These are phyloP conservation scores for Gadus macrocephalus DNA, from an alignment of 2,113 vertebrate genomes.

Conservation along the genomic window DNA sequence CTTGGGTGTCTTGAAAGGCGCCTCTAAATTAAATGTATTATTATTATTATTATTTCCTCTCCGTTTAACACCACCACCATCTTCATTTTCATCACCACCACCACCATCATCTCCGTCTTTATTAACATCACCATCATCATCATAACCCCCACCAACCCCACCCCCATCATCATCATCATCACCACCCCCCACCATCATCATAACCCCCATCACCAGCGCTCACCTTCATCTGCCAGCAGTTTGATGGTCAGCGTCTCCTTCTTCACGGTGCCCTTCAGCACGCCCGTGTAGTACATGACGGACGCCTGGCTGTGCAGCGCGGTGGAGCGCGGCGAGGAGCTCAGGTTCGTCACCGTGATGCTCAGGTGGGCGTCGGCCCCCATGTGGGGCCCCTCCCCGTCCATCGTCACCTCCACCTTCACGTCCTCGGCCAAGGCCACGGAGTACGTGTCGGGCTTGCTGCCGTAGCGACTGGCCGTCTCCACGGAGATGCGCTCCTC, in stretches of 20 bases:
- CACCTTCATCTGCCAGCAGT: constrained; percentile 72
- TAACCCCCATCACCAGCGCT: constrained; percentile 3
- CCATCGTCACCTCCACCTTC: constrained; percentile 71
- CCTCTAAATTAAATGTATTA: too few relatives aligned
- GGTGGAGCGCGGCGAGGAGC: constrained; percentile 67
- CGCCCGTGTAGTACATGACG: constrained; percentile 85
- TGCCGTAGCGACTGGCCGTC: constrained; percentile 81
- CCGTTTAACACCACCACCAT: too few relatives aligned
- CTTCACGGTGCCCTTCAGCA: constrained; percentile 75
- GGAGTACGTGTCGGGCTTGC: constrained; percentile 74
- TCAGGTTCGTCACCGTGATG: constrained; percentile 72
- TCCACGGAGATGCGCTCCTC: constrained; percentile 85
- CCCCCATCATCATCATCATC: too few relatives aligned
- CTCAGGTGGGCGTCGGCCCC: constrained; percentile 74
- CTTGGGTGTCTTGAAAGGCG: too few relatives aligned
- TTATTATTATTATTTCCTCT: too few relatives aligned
- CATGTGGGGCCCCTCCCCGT: constrained; percentile 77
- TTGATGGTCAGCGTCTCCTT: constrained; percentile 68
- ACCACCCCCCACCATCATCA: too few relatives aligned
- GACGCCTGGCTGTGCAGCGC: constrained; percentile 78
- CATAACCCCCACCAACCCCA: too few relatives aligned
- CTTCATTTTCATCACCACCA: too few relatives aligned
- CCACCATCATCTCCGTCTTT: too few relatives aligned
- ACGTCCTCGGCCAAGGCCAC: constrained; percentile 68
- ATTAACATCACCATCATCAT: too few relatives aligned